Evolutionary conservation across 2,113 vertebrate genomes (phyloP).

Genomic region (Panthera uncia): DNA sequence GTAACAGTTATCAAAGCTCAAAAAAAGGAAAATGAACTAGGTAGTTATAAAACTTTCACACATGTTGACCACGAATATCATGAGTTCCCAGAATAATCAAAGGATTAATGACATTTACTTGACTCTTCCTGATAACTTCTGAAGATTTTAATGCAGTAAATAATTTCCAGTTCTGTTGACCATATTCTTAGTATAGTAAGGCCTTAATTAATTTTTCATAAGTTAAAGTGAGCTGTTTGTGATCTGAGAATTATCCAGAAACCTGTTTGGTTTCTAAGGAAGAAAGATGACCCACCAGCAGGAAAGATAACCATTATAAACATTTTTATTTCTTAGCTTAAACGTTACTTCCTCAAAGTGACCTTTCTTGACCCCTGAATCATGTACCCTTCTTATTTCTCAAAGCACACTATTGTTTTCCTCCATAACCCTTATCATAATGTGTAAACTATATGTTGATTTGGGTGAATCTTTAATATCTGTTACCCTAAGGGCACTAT

Average conservation of each 20-base stretch:
- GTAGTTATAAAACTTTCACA: slow-evolving; percentile 37
- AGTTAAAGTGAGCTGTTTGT: neutral
- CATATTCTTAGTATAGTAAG: slow-evolving; percentile 24
- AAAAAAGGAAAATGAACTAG: slow-evolving; percentile 55
- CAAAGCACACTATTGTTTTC: neutral
- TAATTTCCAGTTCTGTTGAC: neutral
- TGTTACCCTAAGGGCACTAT: neutral
- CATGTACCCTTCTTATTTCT: neutral
- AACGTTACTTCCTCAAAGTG: slow-evolving; percentile 7
- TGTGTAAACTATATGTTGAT: neutral
- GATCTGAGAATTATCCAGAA: slow-evolving; percentile 1
- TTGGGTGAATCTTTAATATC: neutral
- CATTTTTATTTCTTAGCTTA: slow-evolving; percentile 27
- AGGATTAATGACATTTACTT: slow-evolving; percentile 40
- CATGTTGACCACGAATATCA: slow-evolving; percentile 34
- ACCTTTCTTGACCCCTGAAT: neutral
- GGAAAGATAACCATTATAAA: neutral
- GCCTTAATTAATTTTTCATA: slow-evolving; percentile 31
- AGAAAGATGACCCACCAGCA: neutral
- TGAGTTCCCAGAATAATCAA: slow-evolving; percentile 48
- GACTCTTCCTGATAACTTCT: slow-evolving; percentile 22
- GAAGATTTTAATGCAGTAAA: slow-evolving; percentile 29
- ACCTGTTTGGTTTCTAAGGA: neutral
- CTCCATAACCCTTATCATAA: neutral
- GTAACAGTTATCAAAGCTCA: slow-evolving; percentile 40